These are phyloP conservation scores for Philantomba maxwellii DNA, from an alignment of 2,113 vertebrate species.

Conservation along the genomic window DNA sequence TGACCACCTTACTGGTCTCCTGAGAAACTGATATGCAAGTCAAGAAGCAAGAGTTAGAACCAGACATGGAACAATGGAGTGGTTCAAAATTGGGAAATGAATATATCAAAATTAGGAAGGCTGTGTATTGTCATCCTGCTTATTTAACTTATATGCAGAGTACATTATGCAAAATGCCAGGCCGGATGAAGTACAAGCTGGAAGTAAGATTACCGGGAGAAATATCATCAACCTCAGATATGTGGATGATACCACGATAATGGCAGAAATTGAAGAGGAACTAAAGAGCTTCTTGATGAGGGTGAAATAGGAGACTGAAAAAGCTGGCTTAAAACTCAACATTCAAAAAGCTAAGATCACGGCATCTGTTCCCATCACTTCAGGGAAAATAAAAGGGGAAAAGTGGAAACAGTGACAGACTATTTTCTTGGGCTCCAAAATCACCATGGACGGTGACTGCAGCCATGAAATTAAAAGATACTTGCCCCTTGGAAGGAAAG, in stretches of 20 bases:
- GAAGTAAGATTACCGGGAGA: neutral
- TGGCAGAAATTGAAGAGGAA: neutral
- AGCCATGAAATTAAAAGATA: neutral
- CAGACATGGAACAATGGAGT: neutral
- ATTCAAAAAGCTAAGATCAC: neutral
- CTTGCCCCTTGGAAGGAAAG: neutral
- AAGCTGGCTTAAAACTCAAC: neutral
- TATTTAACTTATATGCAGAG: neutral
- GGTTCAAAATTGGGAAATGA: neutral
- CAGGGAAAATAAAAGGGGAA: neutral
- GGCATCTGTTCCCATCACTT: neutral
- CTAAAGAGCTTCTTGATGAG: neutral
- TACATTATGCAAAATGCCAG: neutral
- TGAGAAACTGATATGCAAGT: neutral
- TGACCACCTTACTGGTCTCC: neutral
- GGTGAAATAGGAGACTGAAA: neutral
- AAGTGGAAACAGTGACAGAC: neutral
- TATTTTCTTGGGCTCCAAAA: neutral
- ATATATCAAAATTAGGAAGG: neutral
- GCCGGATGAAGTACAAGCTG: neutral
- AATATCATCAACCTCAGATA: neutral
- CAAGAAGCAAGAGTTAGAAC: neutral
- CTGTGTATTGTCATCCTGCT: neutral
- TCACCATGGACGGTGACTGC: neutral
- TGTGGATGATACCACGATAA: neutral